Evolutionary conservation across 2,797 vertebrate species (phyloP).

Genomic region (Gymnopithys bicolor): DNA sequence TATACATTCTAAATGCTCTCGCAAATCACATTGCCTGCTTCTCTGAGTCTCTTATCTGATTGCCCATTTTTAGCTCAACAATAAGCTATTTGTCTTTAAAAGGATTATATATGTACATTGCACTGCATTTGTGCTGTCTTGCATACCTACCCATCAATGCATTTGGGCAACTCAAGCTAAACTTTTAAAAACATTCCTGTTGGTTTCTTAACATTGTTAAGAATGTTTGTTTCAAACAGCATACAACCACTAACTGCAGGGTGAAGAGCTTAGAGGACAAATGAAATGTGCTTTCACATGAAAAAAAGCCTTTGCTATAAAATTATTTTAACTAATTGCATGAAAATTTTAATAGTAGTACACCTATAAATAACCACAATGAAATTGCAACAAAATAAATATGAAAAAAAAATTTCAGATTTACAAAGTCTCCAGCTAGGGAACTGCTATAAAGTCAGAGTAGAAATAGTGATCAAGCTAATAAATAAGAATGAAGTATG

Average conservation of each 20-base stretch:
- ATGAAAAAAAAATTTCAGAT: background rate
- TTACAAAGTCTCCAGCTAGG: background rate
- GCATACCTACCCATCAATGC: background rate
- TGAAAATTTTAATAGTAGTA: background rate
- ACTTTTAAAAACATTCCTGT: background rate
- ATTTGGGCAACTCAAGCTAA: rapidly evolving
- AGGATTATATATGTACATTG: background rate
- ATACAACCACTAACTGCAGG: rapidly evolving
- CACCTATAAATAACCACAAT: background rate
- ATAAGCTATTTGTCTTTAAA: background rate
- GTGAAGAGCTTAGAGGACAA: background rate
- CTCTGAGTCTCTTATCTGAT: background rate
- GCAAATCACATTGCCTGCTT: background rate
- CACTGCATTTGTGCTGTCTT: background rate
- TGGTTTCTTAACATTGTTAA: background rate
- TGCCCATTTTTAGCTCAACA: background rate
- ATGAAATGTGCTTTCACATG: background rate
- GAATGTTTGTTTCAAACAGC: background rate
- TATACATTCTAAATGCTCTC: background rate
- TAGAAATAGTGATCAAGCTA: background rate
- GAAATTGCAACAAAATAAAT: background rate
- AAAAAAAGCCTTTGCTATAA: background rate
- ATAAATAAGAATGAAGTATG: background rate
- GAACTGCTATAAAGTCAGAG: background rate
- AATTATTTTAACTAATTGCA: background rate